These are phyloP conservation scores for Ferrisia virgata DNA, from an alignment of 2,888 invertebrate species.

Conservation along the genomic window DNA sequence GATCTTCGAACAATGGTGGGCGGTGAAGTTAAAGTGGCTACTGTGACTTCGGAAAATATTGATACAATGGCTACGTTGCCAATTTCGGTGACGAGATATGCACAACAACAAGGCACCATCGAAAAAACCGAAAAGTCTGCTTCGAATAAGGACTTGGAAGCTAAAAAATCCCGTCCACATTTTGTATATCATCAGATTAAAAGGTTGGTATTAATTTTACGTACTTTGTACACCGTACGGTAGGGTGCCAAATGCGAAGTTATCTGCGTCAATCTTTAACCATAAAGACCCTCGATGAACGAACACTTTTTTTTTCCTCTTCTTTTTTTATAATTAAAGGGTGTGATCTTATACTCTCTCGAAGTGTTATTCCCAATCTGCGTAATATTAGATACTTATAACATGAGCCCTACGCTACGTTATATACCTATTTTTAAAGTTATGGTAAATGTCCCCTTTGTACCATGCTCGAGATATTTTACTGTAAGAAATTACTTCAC, in stretches of 20 bases:
- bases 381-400: neutral
- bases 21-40: constrained; percentile 76
- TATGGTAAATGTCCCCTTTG: neutral
- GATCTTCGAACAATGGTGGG: constrained; percentile 30
- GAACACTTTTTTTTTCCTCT: neutral
- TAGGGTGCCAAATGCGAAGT: neutral
- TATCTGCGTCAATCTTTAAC: neutral
- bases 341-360: neutral
- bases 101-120: constrained; percentile 64
- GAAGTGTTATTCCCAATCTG: too few relatives aligned
- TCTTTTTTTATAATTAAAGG: neutral
- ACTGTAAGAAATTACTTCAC: too few relatives aligned
- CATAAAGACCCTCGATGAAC: neutral
- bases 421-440: neutral
- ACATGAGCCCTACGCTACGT: neutral
- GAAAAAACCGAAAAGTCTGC: constrained; percentile 61
- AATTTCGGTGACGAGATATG: constrained; percentile 58
- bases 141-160: constrained; percentile 56
- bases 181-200: constrained; percentile 44
- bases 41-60: constrained; percentile 68
- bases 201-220: constrained; percentile 41
- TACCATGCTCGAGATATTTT: neutral
- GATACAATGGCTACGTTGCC: constrained; percentile 88
- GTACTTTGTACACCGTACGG: neutral
- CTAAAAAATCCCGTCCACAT: constrained; percentile 52